Evolutionary conservation across 2,113 vertebrate genomes (phyloP).

Genomic region (Pachycephala philippinensis): DNA sequence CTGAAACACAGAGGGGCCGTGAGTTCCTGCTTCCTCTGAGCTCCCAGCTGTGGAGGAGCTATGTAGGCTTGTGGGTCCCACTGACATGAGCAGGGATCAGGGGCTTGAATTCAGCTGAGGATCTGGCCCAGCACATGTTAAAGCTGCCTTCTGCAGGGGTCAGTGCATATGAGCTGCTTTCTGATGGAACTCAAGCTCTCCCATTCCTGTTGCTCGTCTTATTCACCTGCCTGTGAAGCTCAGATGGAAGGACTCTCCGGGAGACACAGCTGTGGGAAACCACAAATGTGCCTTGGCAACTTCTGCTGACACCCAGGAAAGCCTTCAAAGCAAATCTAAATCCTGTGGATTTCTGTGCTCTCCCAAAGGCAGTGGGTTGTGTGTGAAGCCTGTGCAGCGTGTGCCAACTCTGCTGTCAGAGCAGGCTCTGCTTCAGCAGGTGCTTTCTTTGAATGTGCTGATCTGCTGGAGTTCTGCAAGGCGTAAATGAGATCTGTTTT

Average conservation of each 20-base stretch:
- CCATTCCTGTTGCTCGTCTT: neutral
- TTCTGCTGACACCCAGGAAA: neutral
- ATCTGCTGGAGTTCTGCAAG: neutral
- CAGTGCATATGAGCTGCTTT: neutral
- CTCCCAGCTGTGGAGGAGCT: conserved; percentile 7
- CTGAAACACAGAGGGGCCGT: neutral
- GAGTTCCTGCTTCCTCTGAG: neutral
- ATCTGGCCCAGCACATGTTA: neutral
- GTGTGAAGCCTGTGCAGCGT: neutral
- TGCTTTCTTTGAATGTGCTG: neutral
- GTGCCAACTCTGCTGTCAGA: neutral
- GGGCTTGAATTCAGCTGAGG: neutral
- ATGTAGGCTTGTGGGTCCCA: neutral
- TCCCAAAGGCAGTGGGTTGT: neutral
- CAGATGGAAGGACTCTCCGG: rapidly evolving
- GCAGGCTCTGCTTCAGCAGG: neutral
- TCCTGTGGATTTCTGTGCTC: neutral
- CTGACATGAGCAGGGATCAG: neutral
- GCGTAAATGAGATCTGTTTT: neutral
- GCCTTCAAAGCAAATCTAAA: neutral
- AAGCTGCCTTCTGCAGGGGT: neutral
- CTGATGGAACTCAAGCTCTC: neutral
- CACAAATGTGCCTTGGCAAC: neutral
- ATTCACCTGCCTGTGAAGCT: neutral
- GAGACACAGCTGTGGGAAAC: neutral